A percentile compares a stretch with the other conserved stretches of the same genome.
These are phyloP conservation scores for Bombus sylvicola DNA, from an alignment of 1,140 invertebrate species.

Conservation along the genomic window DNA sequence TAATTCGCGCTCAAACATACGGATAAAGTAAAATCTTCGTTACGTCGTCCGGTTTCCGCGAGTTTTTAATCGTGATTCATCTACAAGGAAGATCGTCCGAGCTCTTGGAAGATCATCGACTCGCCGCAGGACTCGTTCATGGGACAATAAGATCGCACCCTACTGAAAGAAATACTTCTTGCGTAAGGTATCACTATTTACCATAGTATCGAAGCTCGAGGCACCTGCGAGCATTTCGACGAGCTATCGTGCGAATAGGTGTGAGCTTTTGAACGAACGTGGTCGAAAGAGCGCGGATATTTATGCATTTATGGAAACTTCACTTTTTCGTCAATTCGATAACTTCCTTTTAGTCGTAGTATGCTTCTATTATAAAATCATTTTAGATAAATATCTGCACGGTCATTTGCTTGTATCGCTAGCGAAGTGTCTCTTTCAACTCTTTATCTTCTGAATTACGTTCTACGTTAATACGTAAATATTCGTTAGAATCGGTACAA, in stretches of 20 bases:
- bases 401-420: too few species aligned
- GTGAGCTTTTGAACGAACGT: background rate
- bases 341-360: too few species aligned
- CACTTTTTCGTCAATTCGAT: too few species aligned
- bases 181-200: slow-evolving; percentile 56
- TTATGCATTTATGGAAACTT: too few species aligned
- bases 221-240: slow-evolving; percentile 57
- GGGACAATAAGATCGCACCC: slow-evolving; percentile 56
- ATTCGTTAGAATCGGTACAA: too few species aligned
- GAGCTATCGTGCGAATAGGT: background rate
- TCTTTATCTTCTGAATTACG: too few species aligned
- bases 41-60: slow-evolving; percentile 32
- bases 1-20: too few species aligned
- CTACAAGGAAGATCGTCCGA: slow-evolving; percentile 31
- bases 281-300: background rate
- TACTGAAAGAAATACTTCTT: slow-evolving; percentile 46
- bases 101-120: slow-evolving; percentile 36
- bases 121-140: slow-evolving; percentile 49
- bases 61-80: slow-evolving; percentile 29
- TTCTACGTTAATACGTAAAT: too few species aligned
- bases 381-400: too few species aligned
- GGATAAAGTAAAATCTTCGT: background rate
- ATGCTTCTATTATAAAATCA: too few species aligned
- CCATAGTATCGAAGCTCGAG: slow-evolving; percentile 38
- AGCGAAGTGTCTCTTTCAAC: too few species aligned